phyloP scores from a whole-genome alignment of 2,888 invertebrate genomes.

The Caenorhabditis drosophilae region DNA sequence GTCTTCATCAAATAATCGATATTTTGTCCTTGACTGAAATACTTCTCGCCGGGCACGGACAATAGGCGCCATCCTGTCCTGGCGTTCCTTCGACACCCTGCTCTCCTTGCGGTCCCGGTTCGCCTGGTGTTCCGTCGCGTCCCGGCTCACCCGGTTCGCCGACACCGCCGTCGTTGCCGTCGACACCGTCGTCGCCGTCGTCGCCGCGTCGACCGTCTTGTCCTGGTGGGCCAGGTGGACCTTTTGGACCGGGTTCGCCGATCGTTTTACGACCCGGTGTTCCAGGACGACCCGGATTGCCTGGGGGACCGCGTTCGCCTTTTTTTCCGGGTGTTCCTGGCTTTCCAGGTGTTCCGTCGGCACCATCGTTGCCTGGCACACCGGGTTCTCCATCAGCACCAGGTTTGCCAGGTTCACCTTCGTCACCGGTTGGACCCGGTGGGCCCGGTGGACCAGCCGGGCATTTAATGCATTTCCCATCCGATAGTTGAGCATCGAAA shows the following conservation, averaged over 20 bases:
- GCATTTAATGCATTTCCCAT: conserved; percentile 35
- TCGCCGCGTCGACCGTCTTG: conserved; percentile 35
- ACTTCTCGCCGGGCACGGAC: conserved; percentile 33
- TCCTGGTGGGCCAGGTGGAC: conserved; percentile 44
- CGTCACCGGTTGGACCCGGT: conserved; percentile 26
- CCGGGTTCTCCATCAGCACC: conserved; percentile 40
- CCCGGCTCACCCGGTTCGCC: conserved; percentile 33
- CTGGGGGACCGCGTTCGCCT: conserved; percentile 41
- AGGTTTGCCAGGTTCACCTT: conserved; percentile 22
- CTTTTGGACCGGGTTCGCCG: conserved; percentile 40
- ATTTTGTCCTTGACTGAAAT: conserved; percentile 16
- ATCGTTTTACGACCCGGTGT: conserved; percentile 29
- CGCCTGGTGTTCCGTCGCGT: conserved; percentile 27
- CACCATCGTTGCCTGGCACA: conserved; percentile 38
- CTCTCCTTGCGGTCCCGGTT: conserved; percentile 34
- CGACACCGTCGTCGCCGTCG: conserved; percentile 23
- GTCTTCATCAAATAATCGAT: no score
- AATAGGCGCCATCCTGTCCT: conserved; percentile 28
- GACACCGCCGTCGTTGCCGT: conserved; percentile 13
- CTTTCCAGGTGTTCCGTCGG: conserved; percentile 34
- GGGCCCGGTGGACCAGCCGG: conserved; percentile 34
- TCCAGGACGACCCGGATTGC: conserved; percentile 35
- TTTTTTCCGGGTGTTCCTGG: conserved; percentile 29
- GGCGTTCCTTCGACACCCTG: conserved; percentile 32
- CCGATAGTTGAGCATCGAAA: conserved; percentile 6